These are phyloP conservation scores for Cygnus buccinator DNA, from an alignment of 2,113 vertebrate species.

Conservation along the genomic window DNA sequence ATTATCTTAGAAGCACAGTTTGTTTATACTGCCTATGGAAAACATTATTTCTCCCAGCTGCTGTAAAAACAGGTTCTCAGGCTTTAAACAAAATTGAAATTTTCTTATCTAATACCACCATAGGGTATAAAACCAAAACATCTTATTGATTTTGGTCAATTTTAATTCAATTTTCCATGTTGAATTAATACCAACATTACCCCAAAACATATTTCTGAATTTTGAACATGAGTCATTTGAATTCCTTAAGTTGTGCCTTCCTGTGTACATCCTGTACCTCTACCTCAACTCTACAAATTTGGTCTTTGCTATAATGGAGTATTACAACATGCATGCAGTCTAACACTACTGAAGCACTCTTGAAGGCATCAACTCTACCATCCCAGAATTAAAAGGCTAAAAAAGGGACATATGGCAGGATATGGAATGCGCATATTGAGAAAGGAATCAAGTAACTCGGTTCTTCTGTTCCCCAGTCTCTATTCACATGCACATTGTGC, in stretches of 20 bases:
- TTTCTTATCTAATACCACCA: not conserved
- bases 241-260: not conserved
- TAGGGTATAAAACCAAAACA: not conserved
- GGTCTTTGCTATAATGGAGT: not conserved
- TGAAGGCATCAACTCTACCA: not conserved
- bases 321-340: not conserved
- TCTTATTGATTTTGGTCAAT: not conserved
- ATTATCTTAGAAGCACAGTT: not conserved
- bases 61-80: not conserved
- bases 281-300: not conserved
- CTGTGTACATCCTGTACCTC: not conserved
- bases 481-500: not conserved
- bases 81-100: not conserved
- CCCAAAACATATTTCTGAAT: not conserved
- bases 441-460: not conserved
- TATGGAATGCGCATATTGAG: not conserved
- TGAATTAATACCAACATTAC: not conserved
- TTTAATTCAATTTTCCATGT: not conserved
- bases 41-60: not conserved
- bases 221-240: not conserved
- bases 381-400: not conserved
- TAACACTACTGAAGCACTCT: not conserved
- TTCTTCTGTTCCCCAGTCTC: not conserved
- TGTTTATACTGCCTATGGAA: slow-evolving; percentile 4
- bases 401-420: not conserved